Base-by-base conservation (phyloP, 2,113 vertebrate genomes). In the Tautogolabrus adspersus region DNA sequence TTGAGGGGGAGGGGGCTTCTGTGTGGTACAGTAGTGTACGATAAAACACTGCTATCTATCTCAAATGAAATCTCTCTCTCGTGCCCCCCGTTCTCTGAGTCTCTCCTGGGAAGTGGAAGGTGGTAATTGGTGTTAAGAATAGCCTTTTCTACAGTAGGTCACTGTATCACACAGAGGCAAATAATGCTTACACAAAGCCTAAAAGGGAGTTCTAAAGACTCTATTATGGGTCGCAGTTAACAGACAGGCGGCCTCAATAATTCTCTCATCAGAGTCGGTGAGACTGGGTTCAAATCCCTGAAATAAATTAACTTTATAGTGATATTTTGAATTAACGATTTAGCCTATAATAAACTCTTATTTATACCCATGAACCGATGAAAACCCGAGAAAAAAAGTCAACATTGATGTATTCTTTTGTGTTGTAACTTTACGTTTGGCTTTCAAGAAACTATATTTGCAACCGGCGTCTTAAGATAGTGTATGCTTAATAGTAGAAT, bases 81-180 rank as follows among this genome's bases (percentile, higher is more conserved):
- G 8, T 22, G n/a, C 58, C 59, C 55, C 46, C 40, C 10, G 0
- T n/a, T 79, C 59, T 75, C 56, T 8, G 40, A 54, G 30, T 52
- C 30, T 61, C 47, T 82, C 38, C 16, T 1, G 6, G 34, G 47
- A 46, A 23, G 42, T 42, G n/a, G 61, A 19, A 18, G 10, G 57
- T 6, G 13, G 75, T 78, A 81, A 83, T 81, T 77, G 68, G 21
- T 54, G 73, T 75, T 86, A 71, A 85, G 87, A 86, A 82, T 86
- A 85, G 58, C 65, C 40, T 9, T 1, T 22, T 62, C 62, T 47
- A 58, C 73, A 69, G 70, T 85, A 82, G 87, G 86, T 87, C 79
- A 92, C 75, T 58, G 71, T 86, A 77, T 81, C 86, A 85, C 77
- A 83, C 69, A 46, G 26, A 62, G 55, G 47, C 65, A 72, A 83